Conservation (phyloP, 2,113 vertebrate genomes). For the Anoplopoma fimbria region DNA sequence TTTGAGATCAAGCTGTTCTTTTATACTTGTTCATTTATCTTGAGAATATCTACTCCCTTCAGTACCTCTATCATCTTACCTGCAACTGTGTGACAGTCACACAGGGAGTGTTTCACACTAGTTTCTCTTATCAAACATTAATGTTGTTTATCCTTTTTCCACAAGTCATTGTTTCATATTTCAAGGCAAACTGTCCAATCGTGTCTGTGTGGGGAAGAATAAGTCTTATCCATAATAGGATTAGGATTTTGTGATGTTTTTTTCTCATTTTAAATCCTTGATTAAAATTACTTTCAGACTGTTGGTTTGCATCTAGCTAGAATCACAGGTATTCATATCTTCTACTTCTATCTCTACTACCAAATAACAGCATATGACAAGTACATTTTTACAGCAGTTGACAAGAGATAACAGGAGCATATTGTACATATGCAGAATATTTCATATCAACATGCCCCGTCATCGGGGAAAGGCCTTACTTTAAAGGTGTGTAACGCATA, state of each 20-base stretch:
- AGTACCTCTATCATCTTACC: conserved; percentile 7
- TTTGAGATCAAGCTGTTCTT: conserved; percentile 10
- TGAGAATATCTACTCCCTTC: background rate
- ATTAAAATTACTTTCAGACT: conserved; percentile 39
- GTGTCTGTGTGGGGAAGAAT: background rate
- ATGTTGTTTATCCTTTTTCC: conserved; percentile 15
- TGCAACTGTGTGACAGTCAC: background rate
- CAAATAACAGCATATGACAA: conserved; percentile 11
- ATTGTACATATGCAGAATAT: conserved; percentile 5
- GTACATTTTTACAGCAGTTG: conserved; percentile 9
- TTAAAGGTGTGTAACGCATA: conserved; percentile 6
- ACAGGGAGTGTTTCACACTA: background rate
- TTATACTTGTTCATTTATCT: conserved; percentile 4
- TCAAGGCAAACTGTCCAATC: background rate
- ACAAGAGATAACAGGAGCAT: background rate
- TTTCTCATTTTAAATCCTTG: conserved; percentile 25
- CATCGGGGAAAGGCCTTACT: background rate
- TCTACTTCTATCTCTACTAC: background rate
- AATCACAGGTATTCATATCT: conserved; percentile 7
- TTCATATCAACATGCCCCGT: conserved; percentile 4
- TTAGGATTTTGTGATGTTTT: conserved; percentile 16
- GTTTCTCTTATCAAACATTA: background rate
- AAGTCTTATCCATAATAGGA: conserved; percentile 23
- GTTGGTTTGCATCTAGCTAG: background rate
- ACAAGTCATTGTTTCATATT: conserved; percentile 17